Percentiles rank a stretch among this genome's conserved stretches.
These are phyloP conservation scores for Pristionchus fissidentatus DNA, from an alignment of 2,888 invertebrate species.

Conservation along the genomic window DNA sequence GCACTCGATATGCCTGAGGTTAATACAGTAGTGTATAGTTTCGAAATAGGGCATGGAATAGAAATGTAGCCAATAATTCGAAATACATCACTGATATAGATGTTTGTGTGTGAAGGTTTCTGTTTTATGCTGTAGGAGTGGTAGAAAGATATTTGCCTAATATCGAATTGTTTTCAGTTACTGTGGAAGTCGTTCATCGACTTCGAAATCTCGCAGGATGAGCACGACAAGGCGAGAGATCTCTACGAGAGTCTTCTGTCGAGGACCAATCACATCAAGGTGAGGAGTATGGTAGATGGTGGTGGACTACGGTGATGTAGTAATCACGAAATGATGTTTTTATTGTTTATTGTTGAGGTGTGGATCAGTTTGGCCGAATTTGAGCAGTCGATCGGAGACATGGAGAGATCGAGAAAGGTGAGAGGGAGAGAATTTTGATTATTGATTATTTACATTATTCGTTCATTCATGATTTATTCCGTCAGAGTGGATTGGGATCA, in stretches of 20 bases:
- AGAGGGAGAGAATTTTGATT: too few relatives aligned
- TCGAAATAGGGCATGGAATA: too few relatives aligned
- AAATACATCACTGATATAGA: neutral
- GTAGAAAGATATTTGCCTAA: too few relatives aligned
- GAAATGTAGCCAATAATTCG: too few relatives aligned
- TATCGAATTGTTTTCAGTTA: slow-evolving; percentile 73
- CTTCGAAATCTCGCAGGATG: slow-evolving; percentile 94
- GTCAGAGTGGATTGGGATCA: too few relatives aligned
- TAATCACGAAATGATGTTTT: too few relatives aligned
- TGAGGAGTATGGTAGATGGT: slow-evolving; percentile 75
- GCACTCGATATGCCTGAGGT: slow-evolving; percentile 97
- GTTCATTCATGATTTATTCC: too few relatives aligned
- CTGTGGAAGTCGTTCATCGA: slow-evolving; percentile 99
- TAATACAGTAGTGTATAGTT: neutral
- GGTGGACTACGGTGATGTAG: neutral
- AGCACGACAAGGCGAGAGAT: slow-evolving; percentile 88
- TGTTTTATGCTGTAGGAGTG: too few relatives aligned
- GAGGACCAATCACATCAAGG: slow-evolving; percentile 95
- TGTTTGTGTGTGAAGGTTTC: too few relatives aligned
- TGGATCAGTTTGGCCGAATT: slow-evolving; percentile 99
- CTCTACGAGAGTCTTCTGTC: slow-evolving; percentile 93
- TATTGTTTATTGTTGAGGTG: too few relatives aligned
- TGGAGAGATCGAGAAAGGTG: slow-evolving; percentile 77
- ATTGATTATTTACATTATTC: too few relatives aligned
- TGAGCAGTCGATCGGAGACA: slow-evolving; percentile 82